These are phyloP conservation scores for Drosophila navojoa DNA, from an alignment of 1,140 invertebrate species.

Conservation along the genomic window DNA sequence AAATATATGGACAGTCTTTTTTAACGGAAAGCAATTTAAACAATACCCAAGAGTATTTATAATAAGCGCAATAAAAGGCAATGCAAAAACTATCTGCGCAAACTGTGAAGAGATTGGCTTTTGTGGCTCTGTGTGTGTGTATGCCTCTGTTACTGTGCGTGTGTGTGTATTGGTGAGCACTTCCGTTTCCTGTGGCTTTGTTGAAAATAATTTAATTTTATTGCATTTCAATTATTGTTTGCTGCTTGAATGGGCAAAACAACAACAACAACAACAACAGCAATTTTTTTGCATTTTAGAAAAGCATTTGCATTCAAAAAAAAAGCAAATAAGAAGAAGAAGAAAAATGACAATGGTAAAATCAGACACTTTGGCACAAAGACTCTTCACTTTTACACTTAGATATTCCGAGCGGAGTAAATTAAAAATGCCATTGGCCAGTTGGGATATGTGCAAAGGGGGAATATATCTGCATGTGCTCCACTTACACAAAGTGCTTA, in stretches of 20 bases:
- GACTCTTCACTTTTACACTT: constrained; percentile 21
- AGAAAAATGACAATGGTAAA: neutral
- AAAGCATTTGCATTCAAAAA: neutral
- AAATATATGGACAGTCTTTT: constrained; percentile 63
- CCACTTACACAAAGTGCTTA: constrained; percentile 81
- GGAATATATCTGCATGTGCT: constrained; percentile 75
- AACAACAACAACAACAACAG: constrained; percentile 53
- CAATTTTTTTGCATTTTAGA: constrained; percentile 48
- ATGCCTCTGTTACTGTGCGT: constrained; percentile 3
- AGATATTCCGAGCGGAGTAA: constrained; percentile 45
- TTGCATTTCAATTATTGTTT: constrained; percentile 76
- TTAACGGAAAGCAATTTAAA: constrained; percentile 78
- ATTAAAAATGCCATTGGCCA: constrained; percentile 76
- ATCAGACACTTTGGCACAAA: neutral
- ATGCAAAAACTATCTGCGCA: constrained; percentile 59
- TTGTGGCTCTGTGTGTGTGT: constrained; percentile 38
- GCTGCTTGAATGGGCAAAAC: constrained; percentile 52
- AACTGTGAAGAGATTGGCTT: constrained; percentile 62
- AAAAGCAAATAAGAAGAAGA: neutral
- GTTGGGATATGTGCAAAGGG: constrained; percentile 39
- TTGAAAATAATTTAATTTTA: constrained; percentile 81
- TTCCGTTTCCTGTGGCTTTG: constrained; percentile 77
- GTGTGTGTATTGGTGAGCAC: constrained; percentile 32
- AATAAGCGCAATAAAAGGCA: constrained; percentile 69
- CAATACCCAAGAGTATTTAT: constrained; percentile 73